Evolutionary conservation across 2,888 invertebrate species (phyloP), one percentile per base, ranked within the genome.

Genomic region (Thera britannica): DNA sequence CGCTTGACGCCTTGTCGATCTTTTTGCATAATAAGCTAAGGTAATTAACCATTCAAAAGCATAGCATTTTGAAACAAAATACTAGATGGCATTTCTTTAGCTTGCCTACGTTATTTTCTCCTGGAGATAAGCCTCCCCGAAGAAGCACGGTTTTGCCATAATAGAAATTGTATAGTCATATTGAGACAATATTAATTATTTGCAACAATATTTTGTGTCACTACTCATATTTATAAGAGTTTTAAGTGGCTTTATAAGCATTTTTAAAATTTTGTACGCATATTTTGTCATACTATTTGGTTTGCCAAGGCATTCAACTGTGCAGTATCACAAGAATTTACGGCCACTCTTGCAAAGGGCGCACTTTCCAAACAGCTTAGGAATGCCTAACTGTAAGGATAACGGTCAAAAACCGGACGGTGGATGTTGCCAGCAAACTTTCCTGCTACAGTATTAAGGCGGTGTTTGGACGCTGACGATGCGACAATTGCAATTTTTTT

Each of bases 1-100:
- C 63, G 63, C 61, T 65, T 68, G 75, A 72, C 62, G 69, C 62
- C 67, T 75, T 69, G 66, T 60, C 67, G 49, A 68, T 68, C 66
- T 64, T 58, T 56, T 65, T 52, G 54, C 41, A 62, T 66, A 66
- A 57, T 58, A 1, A 56, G 60, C 48, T 51, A 0, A 9, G 57
- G 48, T 61, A 52, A 66, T 52, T 57, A 44, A 11, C 3, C n/a
- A 58, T 36, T 58, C 58, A 49, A 36, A 36, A 36, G 11, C 38
- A 38, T 38, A 6, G 38, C 38, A 23, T 23, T 23, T 23, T 38
- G 44, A 46, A 9, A 46, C 9, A 46, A 46, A 38, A 38, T 5
- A 23, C 23, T 23, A 23, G 23, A 23, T 23, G 23, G 23, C 0
- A 23, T 23, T 23, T 23, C 23, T 23, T 23, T 23, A 23, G 23